phyloP scores from a whole-genome alignment of 2,113 vertebrate species.

The Pseudopipra pipra region DNA sequence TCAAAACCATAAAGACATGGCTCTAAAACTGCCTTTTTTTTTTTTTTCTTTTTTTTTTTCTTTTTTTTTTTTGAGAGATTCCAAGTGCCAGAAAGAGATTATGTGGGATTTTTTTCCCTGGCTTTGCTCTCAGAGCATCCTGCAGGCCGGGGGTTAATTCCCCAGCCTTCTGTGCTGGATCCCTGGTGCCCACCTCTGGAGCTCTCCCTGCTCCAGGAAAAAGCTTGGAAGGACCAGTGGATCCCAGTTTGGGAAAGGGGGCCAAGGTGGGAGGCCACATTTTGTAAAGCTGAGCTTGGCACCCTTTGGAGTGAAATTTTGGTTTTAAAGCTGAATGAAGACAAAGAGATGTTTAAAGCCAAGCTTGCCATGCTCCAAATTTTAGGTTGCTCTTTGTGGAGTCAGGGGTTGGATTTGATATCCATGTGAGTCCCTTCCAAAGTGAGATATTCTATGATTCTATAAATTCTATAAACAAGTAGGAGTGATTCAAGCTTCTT shows the following conservation, averaged over 20 bases:
- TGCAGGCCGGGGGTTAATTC: background rate
- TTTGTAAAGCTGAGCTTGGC: background rate
- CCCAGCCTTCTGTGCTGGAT: background rate
- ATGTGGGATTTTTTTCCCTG: background rate
- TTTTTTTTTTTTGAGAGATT: background rate
- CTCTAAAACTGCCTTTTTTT: background rate
- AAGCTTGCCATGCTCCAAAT: background rate
- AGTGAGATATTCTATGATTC: background rate
- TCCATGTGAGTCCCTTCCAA: background rate
- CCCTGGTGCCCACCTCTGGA: accelerated
- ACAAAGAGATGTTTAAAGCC: background rate
- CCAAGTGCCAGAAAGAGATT: background rate
- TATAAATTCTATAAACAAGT: background rate
- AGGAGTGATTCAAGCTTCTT: accelerated
- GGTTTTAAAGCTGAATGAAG: background rate
- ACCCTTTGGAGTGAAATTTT: accelerated
- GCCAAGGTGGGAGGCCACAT: background rate
- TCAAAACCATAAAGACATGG: background rate
- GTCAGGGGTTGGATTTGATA: background rate
- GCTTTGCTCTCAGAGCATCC: background rate
- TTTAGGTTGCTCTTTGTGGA: background rate
- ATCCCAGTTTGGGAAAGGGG: accelerated
- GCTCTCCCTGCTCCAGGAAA: background rate
- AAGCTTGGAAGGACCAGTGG: background rate
- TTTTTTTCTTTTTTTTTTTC: background rate